Evolutionary conservation across 1,140 invertebrate genomes (phyloP).

Genomic region (Aphelinus atriplicis): DNA sequence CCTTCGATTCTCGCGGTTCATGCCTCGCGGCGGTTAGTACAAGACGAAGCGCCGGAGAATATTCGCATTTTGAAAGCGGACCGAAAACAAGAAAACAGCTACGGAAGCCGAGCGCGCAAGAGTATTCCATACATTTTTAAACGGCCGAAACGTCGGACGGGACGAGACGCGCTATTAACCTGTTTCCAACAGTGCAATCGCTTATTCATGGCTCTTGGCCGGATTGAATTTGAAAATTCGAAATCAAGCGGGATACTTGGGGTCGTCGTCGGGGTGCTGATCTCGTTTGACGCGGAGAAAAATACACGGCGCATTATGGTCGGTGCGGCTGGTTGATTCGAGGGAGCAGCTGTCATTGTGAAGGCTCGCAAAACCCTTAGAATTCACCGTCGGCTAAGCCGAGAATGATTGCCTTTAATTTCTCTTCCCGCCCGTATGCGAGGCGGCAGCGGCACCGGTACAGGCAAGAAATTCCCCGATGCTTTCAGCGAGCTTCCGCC

Average conservation of each 20-base stretch:
- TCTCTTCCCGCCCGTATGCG: conserved; percentile 41
- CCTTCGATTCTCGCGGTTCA: too few relatives aligned
- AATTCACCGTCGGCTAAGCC: conserved; percentile 56
- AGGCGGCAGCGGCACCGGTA: not conserved
- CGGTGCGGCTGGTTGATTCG: too few relatives aligned
- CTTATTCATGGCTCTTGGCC: conserved; percentile 10
- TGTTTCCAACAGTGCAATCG: not conserved
- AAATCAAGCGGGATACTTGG: not conserved
- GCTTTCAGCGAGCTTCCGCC: conserved; percentile 55
- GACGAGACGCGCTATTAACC: too few relatives aligned
- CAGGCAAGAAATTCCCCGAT: conserved; percentile 60
- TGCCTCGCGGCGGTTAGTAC: too few relatives aligned
- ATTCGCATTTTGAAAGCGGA: not conserved
- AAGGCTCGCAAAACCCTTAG: conserved; percentile 49
- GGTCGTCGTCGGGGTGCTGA: not conserved
- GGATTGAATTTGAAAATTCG: conserved; percentile 28
- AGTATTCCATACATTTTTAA: too few relatives aligned
- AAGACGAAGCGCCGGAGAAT: too few relatives aligned
- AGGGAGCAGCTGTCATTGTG: not conserved
- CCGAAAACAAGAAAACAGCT: not conserved
- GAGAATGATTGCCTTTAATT: conserved; percentile 62
- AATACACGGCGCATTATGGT: not conserved
- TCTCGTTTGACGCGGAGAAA: conserved; percentile 23
- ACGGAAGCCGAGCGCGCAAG: not conserved
- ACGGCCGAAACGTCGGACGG: too few relatives aligned